Percentiles rank a stretch among this genome's conserved stretches.
These are phyloP conservation scores for Cephus spinipes DNA, from an alignment of 2,888 invertebrate species.

Conservation along the genomic window DNA sequence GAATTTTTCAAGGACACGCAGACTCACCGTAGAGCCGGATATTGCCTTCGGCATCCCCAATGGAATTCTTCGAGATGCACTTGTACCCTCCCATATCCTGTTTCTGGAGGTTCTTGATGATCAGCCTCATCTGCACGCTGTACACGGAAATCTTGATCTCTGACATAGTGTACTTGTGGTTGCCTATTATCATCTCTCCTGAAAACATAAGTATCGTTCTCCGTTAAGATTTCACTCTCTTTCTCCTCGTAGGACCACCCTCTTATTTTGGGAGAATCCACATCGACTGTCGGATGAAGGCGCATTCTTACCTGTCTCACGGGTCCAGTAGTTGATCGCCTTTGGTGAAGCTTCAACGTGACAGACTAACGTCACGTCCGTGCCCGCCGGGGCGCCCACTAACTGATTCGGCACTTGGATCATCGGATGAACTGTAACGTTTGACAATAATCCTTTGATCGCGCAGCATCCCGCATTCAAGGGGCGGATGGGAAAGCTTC, in stretches of 20 bases:
- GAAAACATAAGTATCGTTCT: conserved; percentile 44
- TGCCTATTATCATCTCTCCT: conserved; percentile 94
- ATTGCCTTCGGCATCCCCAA: conserved; percentile 90
- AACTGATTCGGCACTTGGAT: conserved; percentile 95
- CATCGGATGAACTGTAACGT: conserved; percentile 85
- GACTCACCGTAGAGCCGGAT: conserved; percentile 88
- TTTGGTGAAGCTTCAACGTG: conserved; percentile 93
- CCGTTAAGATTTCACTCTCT: not conserved
- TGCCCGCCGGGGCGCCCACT: conserved; percentile 88
- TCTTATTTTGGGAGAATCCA: too few relatives aligned
- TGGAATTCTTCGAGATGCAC: conserved; percentile 92
- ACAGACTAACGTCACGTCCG: conserved; percentile 86
- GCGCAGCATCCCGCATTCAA: not conserved
- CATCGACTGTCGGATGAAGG: too few relatives aligned
- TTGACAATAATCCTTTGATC: conserved; percentile 15
- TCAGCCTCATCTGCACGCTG: conserved; percentile 85
- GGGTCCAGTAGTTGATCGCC: conserved; percentile 95
- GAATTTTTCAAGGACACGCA: not conserved
- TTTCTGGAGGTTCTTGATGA: conserved; percentile 80
- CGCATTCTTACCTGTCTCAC: conserved; percentile 80
- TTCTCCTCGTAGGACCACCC: not conserved
- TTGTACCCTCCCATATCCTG: conserved; percentile 88
- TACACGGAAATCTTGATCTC: conserved; percentile 85
- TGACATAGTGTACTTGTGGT: conserved; percentile 86
- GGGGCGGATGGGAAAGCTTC: conserved; percentile 8